Conservation (phyloP, 2,113 vertebrate species). For the Hydrolagus affinis region DNA sequence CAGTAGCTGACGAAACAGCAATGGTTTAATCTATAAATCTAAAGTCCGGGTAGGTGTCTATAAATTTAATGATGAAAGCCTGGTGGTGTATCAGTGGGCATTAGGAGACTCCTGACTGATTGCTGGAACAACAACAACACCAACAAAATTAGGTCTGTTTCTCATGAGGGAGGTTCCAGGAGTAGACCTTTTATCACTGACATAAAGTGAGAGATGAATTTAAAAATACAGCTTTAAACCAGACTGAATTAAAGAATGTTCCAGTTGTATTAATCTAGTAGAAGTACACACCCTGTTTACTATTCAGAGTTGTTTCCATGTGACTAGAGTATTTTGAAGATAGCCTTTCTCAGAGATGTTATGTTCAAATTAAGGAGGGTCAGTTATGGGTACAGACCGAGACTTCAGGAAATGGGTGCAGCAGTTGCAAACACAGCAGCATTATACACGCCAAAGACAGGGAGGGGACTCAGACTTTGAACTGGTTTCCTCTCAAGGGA, state of each 20-base stretch:
- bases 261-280: too few relatives aligned
- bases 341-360: not conserved
- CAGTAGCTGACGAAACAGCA: not conserved
- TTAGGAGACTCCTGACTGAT: too few relatives aligned
- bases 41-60: not conserved
- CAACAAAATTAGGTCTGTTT: too few relatives aligned
- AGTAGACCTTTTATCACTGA: too few relatives aligned
- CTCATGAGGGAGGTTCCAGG: too few relatives aligned
- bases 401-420: constrained; percentile 11
- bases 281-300: too few relatives aligned
- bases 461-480: not conserved
- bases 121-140: too few relatives aligned
- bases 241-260: too few relatives aligned
- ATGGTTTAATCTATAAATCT: not conserved
- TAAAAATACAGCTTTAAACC: too few relatives aligned
- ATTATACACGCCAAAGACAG: not conserved
- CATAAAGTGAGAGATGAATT: too few relatives aligned
- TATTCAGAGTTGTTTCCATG: too few relatives aligned
- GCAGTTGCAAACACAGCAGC: not conserved
- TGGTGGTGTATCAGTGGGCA: not conserved
- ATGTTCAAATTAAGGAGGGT: not conserved
- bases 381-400: not conserved
- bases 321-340: not conserved
- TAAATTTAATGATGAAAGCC: not conserved
- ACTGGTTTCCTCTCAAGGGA: not conserved